Evolutionary conservation across 2,888 invertebrate species (phyloP).

Genomic region (Parnassius orleans): DNA sequence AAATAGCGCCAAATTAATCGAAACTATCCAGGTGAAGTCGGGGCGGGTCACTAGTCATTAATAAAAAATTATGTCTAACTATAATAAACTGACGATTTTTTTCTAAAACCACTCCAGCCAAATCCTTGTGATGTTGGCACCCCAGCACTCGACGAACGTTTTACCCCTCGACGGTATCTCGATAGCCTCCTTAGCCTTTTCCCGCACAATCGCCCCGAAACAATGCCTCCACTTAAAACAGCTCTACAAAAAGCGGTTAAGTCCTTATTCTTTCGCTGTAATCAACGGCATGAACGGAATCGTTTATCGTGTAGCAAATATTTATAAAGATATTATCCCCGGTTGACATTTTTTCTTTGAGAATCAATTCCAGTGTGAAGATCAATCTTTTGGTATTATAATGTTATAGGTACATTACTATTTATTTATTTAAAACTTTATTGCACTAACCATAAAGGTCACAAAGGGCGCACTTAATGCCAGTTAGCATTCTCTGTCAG

Average conservation of each 20-base stretch:
- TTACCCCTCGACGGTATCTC: conserved; percentile 35
- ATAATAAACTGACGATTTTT: not conserved
- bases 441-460: too few relatives aligned
- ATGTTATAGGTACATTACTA: too few relatives aligned
- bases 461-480: too few relatives aligned
- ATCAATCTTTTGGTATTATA: too few relatives aligned
- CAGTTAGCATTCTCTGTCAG: too few relatives aligned
- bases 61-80: not conserved
- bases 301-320: conserved; percentile 7
- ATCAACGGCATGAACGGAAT: conserved; percentile 8
- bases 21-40: too few relatives aligned
- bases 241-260: conserved; percentile 15
- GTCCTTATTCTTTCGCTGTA: conserved; percentile 10
- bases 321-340: conserved; percentile 14
- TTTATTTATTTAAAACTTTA: too few relatives aligned
- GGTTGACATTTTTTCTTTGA: not conserved
- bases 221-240: conserved; percentile 30
- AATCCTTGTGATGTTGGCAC: conserved; percentile 1
- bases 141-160: conserved; percentile 18
- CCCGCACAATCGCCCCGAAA: conserved; percentile 36
- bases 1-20: too few relatives aligned
- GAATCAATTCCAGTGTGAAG: too few relatives aligned
- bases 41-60: too few relatives aligned
- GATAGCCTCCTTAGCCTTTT: conserved; percentile 36
- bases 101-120: not conserved